Conservation (phyloP, 2,113 vertebrate species). For the Cathartes aura region DNA sequence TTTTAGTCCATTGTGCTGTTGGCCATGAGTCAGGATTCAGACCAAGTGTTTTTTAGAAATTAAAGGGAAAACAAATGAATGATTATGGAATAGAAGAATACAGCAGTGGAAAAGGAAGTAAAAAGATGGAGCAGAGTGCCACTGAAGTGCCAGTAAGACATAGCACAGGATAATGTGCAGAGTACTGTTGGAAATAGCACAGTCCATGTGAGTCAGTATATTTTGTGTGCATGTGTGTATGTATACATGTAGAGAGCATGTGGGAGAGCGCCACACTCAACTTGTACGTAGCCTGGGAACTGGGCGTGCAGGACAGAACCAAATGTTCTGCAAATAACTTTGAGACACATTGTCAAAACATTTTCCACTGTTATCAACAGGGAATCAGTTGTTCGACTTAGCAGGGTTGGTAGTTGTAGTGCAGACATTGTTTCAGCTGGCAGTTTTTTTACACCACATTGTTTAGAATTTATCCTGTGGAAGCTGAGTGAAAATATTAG, state of each 20-base stretch:
- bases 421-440: not conserved
- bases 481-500: not conserved
- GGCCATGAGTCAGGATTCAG: not conserved
- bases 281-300: not conserved
- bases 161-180: not conserved
- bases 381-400: accelerated
- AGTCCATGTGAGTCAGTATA: not conserved
- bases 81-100: not conserved
- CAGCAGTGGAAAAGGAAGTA: not conserved
- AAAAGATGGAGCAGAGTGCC: not conserved
- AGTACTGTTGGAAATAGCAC: not conserved
- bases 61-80: not conserved
- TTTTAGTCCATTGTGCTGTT: not conserved
- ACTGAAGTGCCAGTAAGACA: not conserved
- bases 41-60: not conserved
- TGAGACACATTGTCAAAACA: not conserved
- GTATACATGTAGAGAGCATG: accelerated
- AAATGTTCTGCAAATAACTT: not conserved
- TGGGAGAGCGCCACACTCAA: not conserved
- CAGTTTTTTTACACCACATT: not conserved
- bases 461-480: not conserved
- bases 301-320: not conserved
- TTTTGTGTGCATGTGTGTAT: accelerated
- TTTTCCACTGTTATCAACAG: not conserved
- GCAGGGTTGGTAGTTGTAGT: not conserved